Base-by-base conservation (phyloP, 53 echinoderm and acorn worm genomes). In the Astropecten irregularis region DNA sequence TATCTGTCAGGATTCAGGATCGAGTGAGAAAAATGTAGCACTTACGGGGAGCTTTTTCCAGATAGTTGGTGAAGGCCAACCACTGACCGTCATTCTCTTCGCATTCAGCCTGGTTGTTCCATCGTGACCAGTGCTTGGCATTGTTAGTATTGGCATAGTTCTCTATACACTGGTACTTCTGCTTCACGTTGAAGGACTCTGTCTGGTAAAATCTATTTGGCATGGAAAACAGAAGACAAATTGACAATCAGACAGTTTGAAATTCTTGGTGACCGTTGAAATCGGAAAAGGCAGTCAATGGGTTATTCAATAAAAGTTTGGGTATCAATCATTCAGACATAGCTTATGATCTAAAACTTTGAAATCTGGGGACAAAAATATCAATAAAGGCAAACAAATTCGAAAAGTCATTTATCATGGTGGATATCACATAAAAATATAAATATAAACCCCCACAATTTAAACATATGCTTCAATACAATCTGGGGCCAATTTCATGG, bases 21-120 rank as follows among this genome's bases (percentile, higher is more conserved):
- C n/a, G n/a, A n/a, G n/a, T n/a, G n/a, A n/a, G n/a, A n/a, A n/a
- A n/a, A 6, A 57, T 16, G 40, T 3, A 49, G 23, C 36, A 89
- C 88, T 83, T 81, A 95, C 93, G 52, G 25, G 91, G 89, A 31
- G 94, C 94, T 74, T 88, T 91, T 52, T 96, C 97, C 32, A 96
- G 82, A 67, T 85, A 96, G 88, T 89, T 94, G 49, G 83, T 85
- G 71, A 94, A 94, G 52, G 88, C 83, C 42, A 87, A 16, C 93
- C 97, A 96, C 20, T 91, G 72, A 18, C 97, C 97, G 33, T 57
- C 92, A 64, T 96, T 94, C n/a, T 68, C 97, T 5, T 73, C 82
- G 66, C 97, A 96, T 3, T 96, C 94, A 2, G 83, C 86, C 54
- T 96, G 71, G 54, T 96, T 96, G 76, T 96, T 96, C 82, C 88